Conservation (phyloP, 2,888 invertebrate species). For the Limnephilus auricula region DNA sequence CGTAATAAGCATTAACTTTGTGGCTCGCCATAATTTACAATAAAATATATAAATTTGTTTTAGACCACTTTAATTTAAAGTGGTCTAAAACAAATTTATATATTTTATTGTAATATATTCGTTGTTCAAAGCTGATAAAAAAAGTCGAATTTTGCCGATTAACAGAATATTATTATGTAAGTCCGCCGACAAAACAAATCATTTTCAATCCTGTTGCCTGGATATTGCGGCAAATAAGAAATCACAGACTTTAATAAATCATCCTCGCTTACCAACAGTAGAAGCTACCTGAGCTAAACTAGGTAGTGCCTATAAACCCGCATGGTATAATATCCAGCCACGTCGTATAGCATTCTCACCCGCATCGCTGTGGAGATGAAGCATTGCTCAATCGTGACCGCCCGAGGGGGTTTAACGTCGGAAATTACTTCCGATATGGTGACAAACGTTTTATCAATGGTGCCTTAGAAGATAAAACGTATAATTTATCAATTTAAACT, state of each 20-base stretch:
- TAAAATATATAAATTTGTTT: no score
- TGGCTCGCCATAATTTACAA: no score
- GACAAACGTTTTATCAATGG: conserved; percentile 3
- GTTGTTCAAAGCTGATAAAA: neutral
- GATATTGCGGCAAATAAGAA: conserved; percentile 17
- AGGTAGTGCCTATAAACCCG: neutral
- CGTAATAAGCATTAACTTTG: no score
- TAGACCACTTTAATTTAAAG: no score
- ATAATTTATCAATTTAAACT: neutral
- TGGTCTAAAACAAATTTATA: no score
- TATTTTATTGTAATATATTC: no score
- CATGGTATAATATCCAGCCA: neutral
- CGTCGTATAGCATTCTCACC: neutral
- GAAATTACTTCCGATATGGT: conserved; percentile 33
- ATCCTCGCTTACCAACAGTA: neutral
- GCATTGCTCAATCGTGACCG: conserved; percentile 30
- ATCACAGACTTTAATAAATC: conserved; percentile 3
- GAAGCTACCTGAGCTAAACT: neutral
- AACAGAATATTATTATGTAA: neutral
- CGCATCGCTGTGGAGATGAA: neutral
- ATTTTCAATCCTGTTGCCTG: neutral
- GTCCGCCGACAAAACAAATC: neutral
- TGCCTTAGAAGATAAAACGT: neutral
- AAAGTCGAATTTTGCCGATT: neutral
- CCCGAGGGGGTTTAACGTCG: neutral